A percentile compares a stretch with the other conserved stretches of the same genome.
phyloP scores from a whole-genome alignment of 2,888 invertebrate species.

The Melitaea athalia region DNA sequence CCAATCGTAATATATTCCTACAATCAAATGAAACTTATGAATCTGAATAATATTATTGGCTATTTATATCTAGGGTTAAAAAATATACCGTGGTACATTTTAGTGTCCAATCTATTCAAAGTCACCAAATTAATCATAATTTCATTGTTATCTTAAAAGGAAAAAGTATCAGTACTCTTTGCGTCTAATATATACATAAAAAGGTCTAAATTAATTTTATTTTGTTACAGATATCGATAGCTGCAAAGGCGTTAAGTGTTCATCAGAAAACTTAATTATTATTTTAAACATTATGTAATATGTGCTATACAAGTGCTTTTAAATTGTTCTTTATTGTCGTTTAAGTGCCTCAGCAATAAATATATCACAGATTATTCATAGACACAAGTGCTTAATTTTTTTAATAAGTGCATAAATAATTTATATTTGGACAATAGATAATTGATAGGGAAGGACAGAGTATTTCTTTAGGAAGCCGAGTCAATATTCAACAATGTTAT shows the following conservation, averaged over 20 bases:
- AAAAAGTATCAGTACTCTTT: not conserved
- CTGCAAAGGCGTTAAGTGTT: constrained; percentile 9
- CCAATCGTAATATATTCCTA: too few species aligned
- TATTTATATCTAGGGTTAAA: too few species aligned
- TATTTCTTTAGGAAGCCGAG: constrained; percentile 50
- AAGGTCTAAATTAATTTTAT: not conserved
- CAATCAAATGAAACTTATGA: too few species aligned
- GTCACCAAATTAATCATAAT: too few species aligned
- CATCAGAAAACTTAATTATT: constrained; percentile 13
- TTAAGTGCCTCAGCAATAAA: constrained; percentile 54
- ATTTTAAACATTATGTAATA: constrained; percentile 23
- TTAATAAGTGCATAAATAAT: constrained; percentile 19
- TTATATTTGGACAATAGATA: constrained; percentile 36
- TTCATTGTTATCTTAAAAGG: too few species aligned
- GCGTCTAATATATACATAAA: not conserved
- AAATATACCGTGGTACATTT: too few species aligned
- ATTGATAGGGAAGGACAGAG: constrained; percentile 33
- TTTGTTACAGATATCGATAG: constrained; percentile 39
- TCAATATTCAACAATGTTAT: constrained; percentile 64
- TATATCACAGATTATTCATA: constrained; percentile 20
- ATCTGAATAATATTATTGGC: too few species aligned
- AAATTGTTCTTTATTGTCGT: constrained; percentile 42
- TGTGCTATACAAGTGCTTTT: constrained; percentile 47
- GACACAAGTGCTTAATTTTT: constrained; percentile 17
- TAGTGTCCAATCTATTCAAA: too few species aligned